A percentile compares a stretch with the other conserved stretches of the same genome.
These are phyloP conservation scores for Burhinus oedicnemus DNA, from an alignment of 2,113 vertebrate species.

Conservation along the genomic window DNA sequence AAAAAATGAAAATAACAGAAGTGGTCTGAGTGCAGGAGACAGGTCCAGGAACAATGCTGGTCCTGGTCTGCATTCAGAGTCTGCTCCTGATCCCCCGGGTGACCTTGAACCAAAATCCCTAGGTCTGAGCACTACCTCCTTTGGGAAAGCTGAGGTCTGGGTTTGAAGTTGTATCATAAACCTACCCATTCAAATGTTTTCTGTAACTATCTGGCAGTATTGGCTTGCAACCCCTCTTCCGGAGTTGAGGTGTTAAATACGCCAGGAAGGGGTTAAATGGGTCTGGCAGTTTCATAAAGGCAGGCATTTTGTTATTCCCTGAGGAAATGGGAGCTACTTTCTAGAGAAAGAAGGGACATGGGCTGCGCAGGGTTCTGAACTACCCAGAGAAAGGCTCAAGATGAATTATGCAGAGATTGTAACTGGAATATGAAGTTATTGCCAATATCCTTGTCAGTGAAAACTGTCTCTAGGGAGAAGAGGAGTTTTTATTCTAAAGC, in stretches of 20 bases:
- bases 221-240: background rate
- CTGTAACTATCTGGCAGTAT: background rate
- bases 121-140: background rate
- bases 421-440: background rate
- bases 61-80: accelerated
- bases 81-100: background rate
- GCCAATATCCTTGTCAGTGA: background rate
- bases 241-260: background rate
- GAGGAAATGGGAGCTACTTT: background rate
- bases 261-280: slow-evolving; percentile 4
- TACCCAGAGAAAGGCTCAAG: background rate
- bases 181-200: background rate
- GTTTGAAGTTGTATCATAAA: background rate
- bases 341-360: background rate
- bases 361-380: background rate
- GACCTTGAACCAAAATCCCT: background rate
- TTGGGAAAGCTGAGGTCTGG: background rate
- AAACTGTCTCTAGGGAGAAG: background rate
- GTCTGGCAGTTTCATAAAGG: background rate
- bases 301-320: background rate
- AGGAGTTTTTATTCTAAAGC: background rate
- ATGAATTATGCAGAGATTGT: background rate
- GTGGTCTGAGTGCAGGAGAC: background rate
- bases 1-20: background rate
- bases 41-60: accelerated